phyloP scores from a whole-genome alignment of 2,888 invertebrate genomes.

The Sarcophaga variegata region DNA sequence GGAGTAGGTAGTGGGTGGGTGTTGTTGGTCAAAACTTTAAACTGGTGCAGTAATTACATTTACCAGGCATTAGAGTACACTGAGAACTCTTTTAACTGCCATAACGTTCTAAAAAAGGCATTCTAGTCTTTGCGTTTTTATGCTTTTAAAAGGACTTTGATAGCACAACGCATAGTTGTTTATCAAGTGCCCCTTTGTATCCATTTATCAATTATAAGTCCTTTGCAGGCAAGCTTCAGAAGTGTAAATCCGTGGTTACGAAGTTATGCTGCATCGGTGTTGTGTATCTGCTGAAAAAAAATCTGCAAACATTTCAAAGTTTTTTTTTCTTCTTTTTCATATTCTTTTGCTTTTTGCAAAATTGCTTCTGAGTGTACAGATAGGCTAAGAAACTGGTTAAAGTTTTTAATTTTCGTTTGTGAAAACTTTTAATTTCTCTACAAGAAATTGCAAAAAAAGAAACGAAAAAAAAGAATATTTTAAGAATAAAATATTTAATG shows the following conservation, averaged over 20 bases:
- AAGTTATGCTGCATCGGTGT: not conserved
- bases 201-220: too few species aligned
- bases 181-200: too few species aligned
- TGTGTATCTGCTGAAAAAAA: constrained; percentile 19
- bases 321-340: not conserved
- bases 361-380: constrained; percentile 20
- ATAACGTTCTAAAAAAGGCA: not conserved
- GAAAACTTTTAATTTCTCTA: constrained; percentile 51
- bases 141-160: too few species aligned
- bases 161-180: too few species aligned
- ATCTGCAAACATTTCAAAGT: constrained; percentile 42
- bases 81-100: not conserved
- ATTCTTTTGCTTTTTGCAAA: constrained; percentile 14
- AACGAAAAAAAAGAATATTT: not conserved
- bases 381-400: constrained; percentile 42
- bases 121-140: too few species aligned
- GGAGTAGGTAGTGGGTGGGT: not conserved
- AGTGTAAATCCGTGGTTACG: not conserved
- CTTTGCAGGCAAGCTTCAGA: too few species aligned
- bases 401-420: constrained; percentile 47
- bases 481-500: not conserved
- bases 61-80: constrained; percentile 9
- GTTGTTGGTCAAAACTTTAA: constrained; percentile 57
- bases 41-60: constrained; percentile 46
- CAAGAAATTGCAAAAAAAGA: constrained; percentile 4